Conservation (phyloP, 2,797 vertebrate genomes). For the Hephaestus fuliginosus region DNA sequence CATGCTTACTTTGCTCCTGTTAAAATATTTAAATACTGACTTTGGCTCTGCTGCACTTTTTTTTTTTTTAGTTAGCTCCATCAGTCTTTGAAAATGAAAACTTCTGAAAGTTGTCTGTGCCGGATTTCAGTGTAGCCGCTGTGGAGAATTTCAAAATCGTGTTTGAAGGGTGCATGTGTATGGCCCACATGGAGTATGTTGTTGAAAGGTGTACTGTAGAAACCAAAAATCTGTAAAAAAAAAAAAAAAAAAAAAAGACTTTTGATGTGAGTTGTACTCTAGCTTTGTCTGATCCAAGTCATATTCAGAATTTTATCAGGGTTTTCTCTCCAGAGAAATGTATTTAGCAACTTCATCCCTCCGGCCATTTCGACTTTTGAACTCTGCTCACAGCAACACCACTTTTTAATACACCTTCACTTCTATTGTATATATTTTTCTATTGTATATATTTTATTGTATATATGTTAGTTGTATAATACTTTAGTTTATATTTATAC, state of each 20-base stretch:
- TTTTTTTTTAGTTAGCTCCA: neutral
- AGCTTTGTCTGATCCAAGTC: slow-evolving; percentile 2
- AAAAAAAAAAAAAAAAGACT: too few species aligned
- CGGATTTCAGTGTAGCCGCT: neutral
- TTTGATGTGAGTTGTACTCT: neutral
- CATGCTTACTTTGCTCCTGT: neutral
- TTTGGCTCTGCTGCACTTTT: neutral
- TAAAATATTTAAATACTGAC: slow-evolving; percentile 7
- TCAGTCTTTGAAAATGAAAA: neutral
- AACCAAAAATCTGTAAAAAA: neutral
- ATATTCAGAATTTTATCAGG: neutral
- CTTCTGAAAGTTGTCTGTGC: neutral
- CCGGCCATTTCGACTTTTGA: too few species aligned
- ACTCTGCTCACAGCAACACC: too few species aligned
- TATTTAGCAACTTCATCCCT: neutral
- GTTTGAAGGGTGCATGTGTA: neutral
- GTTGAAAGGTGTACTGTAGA: neutral
- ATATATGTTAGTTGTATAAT: too few species aligned
- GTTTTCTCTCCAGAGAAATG: neutral
- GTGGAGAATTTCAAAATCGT: neutral
- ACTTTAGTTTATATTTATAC: too few species aligned
- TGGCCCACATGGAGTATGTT: neutral
- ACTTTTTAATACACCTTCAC: too few species aligned
- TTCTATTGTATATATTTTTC: too few species aligned
- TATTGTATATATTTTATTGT: too few species aligned